Base-by-base conservation (phyloP, 37 sponge, comb jelly and placozoan genomes). In the Hormiphora californensis region DNA sequence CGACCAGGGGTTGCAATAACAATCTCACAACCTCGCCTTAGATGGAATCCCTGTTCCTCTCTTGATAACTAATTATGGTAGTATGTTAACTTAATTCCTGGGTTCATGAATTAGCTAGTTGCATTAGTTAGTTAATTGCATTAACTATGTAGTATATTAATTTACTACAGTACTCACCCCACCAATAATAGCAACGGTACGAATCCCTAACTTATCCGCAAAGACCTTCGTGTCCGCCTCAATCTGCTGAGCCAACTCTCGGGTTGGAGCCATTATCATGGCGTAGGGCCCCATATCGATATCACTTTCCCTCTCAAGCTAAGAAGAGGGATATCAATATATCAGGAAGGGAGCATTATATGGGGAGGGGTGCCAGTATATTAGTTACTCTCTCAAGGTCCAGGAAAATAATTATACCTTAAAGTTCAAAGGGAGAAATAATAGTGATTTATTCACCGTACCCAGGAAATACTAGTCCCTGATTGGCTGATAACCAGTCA, bases 1-100 rank as follows among this genome's bases (percentile, higher is more conserved):
- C 98, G 88, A 32, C 98, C 98, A 32, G 98, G 98, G 36, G 98
- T 97, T 37, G 98, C 98, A 34, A 97, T 94, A 34, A 97, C 98
- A 57, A 97, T 94, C 92, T 97, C 98, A 90, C 94, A 94, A 1
- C 98, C 98, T 15, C 90, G 89, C 28, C 95, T 65, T 15, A 97
- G 90, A 43, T 91, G 90, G 55, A 97, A 97, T 0, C 98, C 98
- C 53, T 97, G 98, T 25, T 94, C 98, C 61, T 97, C 98, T 2
- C 95, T 86, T 3, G 94, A 94, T 37, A 93, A 49, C 89, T 88
- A 40, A 59, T 59, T 23, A 69, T 7, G 43, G 9, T 15, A 69
- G 3, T 33, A 53, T 51, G 34, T 28, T 57, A 57, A 57, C 53
- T 49, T 49, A 15, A 49, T 49, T 49, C n/a, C n/a, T n/a, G n/a